These are phyloP conservation scores for Drosophila watanabei DNA, from an alignment of 1,140 invertebrate genomes.

Conservation along the genomic window DNA sequence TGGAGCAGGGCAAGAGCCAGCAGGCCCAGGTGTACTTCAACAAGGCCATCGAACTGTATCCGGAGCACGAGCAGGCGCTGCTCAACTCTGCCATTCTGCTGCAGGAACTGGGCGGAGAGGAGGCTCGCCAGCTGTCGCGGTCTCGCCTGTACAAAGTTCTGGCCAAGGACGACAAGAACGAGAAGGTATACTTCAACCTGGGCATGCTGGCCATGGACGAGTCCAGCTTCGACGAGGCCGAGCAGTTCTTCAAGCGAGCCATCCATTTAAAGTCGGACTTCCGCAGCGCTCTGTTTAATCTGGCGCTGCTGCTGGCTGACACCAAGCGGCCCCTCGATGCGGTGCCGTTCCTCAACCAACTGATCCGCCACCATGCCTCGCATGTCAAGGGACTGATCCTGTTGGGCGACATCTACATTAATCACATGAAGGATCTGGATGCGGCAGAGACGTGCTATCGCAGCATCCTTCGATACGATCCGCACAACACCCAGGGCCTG, in stretches of 20 bases:
- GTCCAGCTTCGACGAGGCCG: constrained; percentile 93
- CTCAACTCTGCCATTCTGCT: constrained; percentile 98
- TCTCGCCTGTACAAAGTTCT: constrained; percentile 93
- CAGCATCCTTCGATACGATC: constrained; percentile 94
- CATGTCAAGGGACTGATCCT: constrained; percentile 98
- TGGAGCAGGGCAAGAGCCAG: constrained; percentile 96
- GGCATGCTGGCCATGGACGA: constrained; percentile 99
- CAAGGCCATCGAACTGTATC: constrained; percentile 96
- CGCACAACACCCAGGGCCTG: constrained; percentile 96
- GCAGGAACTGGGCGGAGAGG: constrained; percentile 93
- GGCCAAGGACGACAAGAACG: constrained; percentile 92
- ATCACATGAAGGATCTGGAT: constrained; percentile 97
- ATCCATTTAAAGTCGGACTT: constrained; percentile 95
- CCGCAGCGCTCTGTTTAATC: constrained; percentile 96
- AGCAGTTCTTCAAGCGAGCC: constrained; percentile 94
- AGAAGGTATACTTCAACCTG: constrained; percentile 96
- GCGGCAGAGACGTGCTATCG: constrained; percentile 97
- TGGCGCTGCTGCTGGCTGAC: constrained; percentile 96
- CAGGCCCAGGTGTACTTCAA: constrained; percentile 97
- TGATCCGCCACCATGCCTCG: constrained; percentile 96
- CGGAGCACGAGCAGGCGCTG: constrained; percentile 97
- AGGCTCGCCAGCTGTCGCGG: constrained; percentile 91
- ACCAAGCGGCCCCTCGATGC: constrained; percentile 95
- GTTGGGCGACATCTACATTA: constrained; percentile 98
- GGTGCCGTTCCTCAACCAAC: constrained; percentile 95